These are phyloP conservation scores for Zeuzera pyrina DNA, from an alignment of 2,888 invertebrate genomes.

Conservation along the genomic window DNA sequence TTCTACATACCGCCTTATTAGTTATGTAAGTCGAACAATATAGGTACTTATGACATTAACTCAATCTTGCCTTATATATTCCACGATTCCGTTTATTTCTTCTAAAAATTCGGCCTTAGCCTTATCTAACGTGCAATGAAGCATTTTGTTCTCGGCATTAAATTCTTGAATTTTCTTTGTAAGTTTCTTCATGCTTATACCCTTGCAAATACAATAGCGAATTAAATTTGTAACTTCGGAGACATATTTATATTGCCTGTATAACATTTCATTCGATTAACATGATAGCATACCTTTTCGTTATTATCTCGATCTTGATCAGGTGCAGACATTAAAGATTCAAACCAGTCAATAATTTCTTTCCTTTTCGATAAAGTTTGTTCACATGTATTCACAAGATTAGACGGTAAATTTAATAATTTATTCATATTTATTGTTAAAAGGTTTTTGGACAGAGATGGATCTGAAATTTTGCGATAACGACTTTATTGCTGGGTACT, in stretches of 20 bases:
- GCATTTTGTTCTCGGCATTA: constrained; percentile 47
- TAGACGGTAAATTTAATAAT: constrained; percentile 41
- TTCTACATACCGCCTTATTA: no score
- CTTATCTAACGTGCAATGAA: constrained; percentile 33
- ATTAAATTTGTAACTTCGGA: neutral
- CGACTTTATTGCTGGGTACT: no score
- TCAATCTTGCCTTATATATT: constrained; percentile 37
- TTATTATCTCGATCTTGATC: no score
- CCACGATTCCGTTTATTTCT: constrained; percentile 37
- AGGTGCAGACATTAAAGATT: constrained; percentile 30
- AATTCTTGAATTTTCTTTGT: constrained; percentile 49
- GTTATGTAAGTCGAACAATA: no score
- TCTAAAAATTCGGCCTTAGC: constrained; percentile 38
- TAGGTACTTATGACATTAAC: no score
- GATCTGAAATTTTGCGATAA: no score
- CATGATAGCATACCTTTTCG: constrained; percentile 46
- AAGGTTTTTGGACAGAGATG: no score
- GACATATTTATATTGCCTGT: no score
- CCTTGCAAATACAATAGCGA: constrained; percentile 22
- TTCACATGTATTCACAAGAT: constrained; percentile 46
- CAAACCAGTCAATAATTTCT: constrained; percentile 54
- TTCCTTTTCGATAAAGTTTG: constrained; percentile 42
- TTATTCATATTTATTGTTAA: constrained; percentile 40
- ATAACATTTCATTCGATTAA: no score
- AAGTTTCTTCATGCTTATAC: constrained; percentile 31